A percentile compares a stretch with the other conserved stretches of the same genome.
Conservation (phyloP, 2,888 invertebrate species). For the Agrochola litura region DNA sequence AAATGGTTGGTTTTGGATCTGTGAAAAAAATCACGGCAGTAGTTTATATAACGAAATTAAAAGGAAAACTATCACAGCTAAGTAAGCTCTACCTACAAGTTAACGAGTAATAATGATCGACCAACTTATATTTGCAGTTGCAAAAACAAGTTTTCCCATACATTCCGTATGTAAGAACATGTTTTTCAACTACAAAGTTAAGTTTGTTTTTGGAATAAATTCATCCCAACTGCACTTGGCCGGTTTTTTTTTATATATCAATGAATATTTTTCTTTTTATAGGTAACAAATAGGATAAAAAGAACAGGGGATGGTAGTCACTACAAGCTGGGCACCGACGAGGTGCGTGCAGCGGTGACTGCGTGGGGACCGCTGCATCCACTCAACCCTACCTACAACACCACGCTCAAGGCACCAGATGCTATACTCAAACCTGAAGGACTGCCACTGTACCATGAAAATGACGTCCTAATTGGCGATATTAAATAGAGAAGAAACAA, state of each 20-base stretch:
- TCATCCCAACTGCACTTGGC: no score
- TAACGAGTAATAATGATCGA: no score
- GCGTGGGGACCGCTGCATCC: conserved; percentile 83
- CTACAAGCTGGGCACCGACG: conserved; percentile 85
- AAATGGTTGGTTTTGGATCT: no score
- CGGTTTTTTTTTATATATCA: not conserved
- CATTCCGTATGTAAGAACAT: no score
- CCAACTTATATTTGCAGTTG: no score
- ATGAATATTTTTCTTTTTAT: conserved; percentile 23
- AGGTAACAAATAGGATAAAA: conserved; percentile 90
- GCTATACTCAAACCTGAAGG: conserved; percentile 77
- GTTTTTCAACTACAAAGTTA: no score
- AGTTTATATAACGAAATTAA: no score
- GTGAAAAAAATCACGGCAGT: no score
- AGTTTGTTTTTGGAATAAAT: no score
- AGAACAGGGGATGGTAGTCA: conserved; percentile 93
- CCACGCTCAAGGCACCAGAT: conserved; percentile 74
- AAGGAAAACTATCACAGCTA: no score
- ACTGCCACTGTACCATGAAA: conserved; percentile 81
- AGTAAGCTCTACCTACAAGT: no score
- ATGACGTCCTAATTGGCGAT: conserved; percentile 60
- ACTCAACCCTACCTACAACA: conserved; percentile 84
- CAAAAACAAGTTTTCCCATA: no score
- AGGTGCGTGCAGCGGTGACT: conserved; percentile 75
- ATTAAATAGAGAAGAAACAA: not conserved